These are phyloP conservation scores for Acestrorhynchus altus DNA, from an alignment of 2,797 vertebrate genomes.

Conservation along the genomic window DNA sequence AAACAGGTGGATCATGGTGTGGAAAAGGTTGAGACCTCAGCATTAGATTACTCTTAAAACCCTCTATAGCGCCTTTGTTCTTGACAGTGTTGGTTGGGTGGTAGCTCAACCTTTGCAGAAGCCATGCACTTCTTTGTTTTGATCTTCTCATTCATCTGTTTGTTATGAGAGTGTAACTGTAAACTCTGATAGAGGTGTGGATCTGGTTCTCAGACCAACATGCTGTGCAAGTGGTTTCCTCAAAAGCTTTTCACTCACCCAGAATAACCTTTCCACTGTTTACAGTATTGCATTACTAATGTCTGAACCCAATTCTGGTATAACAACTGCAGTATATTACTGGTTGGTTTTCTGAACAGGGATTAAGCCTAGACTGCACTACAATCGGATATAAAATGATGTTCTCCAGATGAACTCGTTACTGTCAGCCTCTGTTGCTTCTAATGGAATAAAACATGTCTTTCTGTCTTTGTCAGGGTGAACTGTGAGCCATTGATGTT, in stretches of 20 bases:
- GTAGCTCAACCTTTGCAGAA: neutral
- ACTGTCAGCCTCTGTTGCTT: too few relatives aligned
- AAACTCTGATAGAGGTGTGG: neutral
- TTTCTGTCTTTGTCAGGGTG: neutral
- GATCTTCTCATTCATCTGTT: neutral
- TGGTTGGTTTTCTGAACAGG: too few relatives aligned
- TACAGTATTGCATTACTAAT: neutral
- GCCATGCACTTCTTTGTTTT: neutral
- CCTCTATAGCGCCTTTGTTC: too few relatives aligned
- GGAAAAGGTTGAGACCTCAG: too few relatives aligned
- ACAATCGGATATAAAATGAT: too few relatives aligned
- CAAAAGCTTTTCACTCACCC: neutral
- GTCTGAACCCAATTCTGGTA: neutral
- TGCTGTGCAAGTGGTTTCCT: neutral
- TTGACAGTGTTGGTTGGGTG: too few relatives aligned
- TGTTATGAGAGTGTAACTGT: neutral
- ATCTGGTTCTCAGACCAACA: conserved; percentile 3
- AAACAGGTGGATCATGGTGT: too few relatives aligned
- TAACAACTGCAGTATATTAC: too few relatives aligned
- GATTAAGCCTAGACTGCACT: too few relatives aligned
- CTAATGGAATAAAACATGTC: too few relatives aligned
- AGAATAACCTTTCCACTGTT: neutral
- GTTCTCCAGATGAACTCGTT: too few relatives aligned
- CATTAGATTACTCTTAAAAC: too few relatives aligned
- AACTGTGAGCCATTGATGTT: neutral